A percentile compares a stretch with the other conserved stretches of the same genome.
Conservation (phyloP, 2,888 invertebrate genomes). For the Lithosia quadra region DNA sequence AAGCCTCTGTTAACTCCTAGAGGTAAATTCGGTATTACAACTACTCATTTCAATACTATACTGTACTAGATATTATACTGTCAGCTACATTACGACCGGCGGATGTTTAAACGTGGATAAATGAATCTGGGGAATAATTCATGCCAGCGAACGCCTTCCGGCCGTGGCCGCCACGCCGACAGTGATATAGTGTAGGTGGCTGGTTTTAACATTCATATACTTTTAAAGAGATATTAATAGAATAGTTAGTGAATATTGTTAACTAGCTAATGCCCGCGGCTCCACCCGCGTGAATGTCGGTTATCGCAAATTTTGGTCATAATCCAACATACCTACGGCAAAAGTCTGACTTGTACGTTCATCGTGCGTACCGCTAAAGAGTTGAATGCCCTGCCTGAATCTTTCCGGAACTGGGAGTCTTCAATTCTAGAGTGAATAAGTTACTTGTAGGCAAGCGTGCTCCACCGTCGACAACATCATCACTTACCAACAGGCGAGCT, state of each 20-base stretch:
- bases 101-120: conserved; percentile 22
- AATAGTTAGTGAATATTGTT: neutral
- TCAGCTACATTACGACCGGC: conserved; percentile 3
- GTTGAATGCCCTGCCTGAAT: too few relatives aligned
- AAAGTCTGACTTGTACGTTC: too few relatives aligned
- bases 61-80: conserved; percentile 5
- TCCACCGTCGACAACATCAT: too few relatives aligned
- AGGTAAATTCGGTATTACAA: neutral
- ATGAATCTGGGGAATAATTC: conserved; percentile 25
- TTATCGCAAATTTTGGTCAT: neutral
- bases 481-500: too few relatives aligned
- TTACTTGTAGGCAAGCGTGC: too few relatives aligned
- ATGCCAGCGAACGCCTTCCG: conserved; percentile 18
- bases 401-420: too few relatives aligned
- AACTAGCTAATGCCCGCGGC: too few relatives aligned
- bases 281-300: neutral
- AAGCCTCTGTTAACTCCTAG: neutral
- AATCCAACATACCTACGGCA: too few relatives aligned
- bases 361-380: too few relatives aligned
- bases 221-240: neutral
- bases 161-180: neutral
- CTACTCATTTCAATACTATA: neutral
- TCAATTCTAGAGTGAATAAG: too few relatives aligned
- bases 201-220: neutral
- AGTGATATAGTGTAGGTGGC: neutral